These are phyloP conservation scores for Tuberolachnus salignus DNA, from an alignment of 2,888 invertebrate species.

Conservation along the genomic window DNA sequence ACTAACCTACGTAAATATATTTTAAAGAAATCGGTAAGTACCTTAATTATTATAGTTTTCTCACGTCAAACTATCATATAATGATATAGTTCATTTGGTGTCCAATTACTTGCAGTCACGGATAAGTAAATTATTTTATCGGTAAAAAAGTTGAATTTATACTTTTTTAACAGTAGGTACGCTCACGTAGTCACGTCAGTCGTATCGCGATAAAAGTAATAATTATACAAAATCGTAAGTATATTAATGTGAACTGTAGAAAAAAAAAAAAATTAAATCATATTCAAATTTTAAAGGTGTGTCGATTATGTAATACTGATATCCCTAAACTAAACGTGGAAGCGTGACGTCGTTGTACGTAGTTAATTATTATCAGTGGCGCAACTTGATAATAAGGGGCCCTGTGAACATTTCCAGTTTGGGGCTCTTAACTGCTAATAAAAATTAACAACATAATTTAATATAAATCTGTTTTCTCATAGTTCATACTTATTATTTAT, in stretches of 20 bases:
- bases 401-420: too few relatives aligned
- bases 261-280: background rate
- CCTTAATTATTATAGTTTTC: conserved; percentile 1
- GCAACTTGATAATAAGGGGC: too few relatives aligned
- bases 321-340: background rate
- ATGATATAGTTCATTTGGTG: background rate
- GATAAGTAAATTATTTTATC: conserved; percentile 49
- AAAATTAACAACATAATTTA: too few relatives aligned
- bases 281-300: conserved; percentile 24
- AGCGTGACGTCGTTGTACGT: background rate
- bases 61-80: background rate
- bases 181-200: conserved; percentile 43
- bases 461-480: too few relatives aligned
- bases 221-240: background rate
- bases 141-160: conserved; percentile 16
- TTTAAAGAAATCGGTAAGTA: background rate
- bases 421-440: too few relatives aligned
- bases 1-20: background rate
- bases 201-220: conserved; percentile 29
- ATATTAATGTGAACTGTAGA: background rate
- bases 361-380: too few relatives aligned
- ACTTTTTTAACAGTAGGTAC: conserved; percentile 3
- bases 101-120: conserved; percentile 25
- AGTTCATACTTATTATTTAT: too few relatives aligned
- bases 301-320: background rate